Conservation (phyloP, 1,140 invertebrate genomes). For the Dendrolimus kikuchii region DNA sequence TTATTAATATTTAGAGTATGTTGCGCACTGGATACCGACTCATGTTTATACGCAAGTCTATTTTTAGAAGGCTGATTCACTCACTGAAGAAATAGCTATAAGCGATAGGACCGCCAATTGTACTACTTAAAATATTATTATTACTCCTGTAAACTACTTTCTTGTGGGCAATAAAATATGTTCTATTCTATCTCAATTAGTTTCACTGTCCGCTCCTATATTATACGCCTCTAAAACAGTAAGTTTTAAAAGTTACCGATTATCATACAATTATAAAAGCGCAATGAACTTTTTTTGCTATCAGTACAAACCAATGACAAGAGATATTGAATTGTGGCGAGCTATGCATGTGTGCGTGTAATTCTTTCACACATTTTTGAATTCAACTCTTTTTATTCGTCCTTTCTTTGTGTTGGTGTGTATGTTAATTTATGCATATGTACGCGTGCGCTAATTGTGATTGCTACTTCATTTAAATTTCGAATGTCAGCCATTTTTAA, state of each 20-base stretch:
- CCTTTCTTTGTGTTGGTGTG: constrained; percentile 23
- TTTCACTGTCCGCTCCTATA: too few relatives aligned
- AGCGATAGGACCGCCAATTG: too few relatives aligned
- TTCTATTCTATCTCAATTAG: too few relatives aligned
- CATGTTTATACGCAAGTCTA: too few relatives aligned
- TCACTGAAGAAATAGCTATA: too few relatives aligned
- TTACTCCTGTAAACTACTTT: too few relatives aligned
- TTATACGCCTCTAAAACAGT: too few relatives aligned
- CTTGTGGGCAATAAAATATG: too few relatives aligned
- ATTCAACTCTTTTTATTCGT: constrained; percentile 60
- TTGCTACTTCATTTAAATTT: constrained; percentile 72
- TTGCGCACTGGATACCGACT: too few relatives aligned
- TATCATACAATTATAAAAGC: constrained; percentile 14
- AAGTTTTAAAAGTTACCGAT: constrained; percentile 3
- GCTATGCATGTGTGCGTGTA: constrained; percentile 1
- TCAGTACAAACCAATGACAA: constrained; percentile 54
- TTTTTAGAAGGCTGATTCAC: too few relatives aligned
- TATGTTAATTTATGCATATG: constrained; percentile 32
- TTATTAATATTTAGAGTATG: too few relatives aligned
- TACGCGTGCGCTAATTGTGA: constrained; percentile 54
- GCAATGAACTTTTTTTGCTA: constrained; percentile 26
- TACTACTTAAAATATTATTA: too few relatives aligned
- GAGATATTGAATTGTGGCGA: constrained; percentile 63
- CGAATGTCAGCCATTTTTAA: constrained; percentile 50
- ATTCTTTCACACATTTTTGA: constrained; percentile 69